Base-by-base conservation (phyloP, 2,797 vertebrate genomes). In the Semaprochilodus insignis region DNA sequence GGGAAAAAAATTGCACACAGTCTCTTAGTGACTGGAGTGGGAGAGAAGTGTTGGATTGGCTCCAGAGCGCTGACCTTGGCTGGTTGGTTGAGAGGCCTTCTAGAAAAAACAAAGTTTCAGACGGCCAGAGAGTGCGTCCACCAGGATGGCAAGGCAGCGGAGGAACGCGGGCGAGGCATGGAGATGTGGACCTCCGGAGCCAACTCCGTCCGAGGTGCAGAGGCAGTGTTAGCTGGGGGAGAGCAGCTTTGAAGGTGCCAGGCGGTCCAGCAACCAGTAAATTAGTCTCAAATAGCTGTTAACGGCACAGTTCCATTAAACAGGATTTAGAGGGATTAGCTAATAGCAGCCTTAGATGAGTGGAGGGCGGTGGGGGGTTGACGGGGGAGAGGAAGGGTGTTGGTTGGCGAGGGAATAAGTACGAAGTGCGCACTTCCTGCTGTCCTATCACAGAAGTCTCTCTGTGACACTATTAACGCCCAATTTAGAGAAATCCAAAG, bases 311-410 rank as follows among this genome's bases (percentile, higher is more conserved):
- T 91, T 83, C 92, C 93, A 93, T 93, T 93, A 93, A 95, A 94
- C 91, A 93, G 93, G 94, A 94, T 95, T 95, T 94, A 88, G 86
- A 90, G 90, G 93, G 94, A 94, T 95, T 94, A 94, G 91, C 91
- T 94, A 93, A 93, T 93, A 92, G 92, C 90, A 91, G 92, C 91
- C 92, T 85, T 74, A 87, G 85, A 89, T 83, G 84, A 85, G 85
- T 67, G 76, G 59, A 23, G 7, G 67, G 23, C 15, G 67, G 69
- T 84, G 57, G 40, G 60, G 40, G 57, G 51, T 17, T 23, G 19
- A 14, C 5, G 31, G 21, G 63, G 34, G 44, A 31, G 65, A 14
- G 17, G 34, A 19, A 7, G 76, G 65, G 80, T 74, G 71, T 54
- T 52, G 66, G 70, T 87, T 89, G 77, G 83, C 34, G 51, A 62